Percentiles rank a stretch among this genome's conserved stretches.
These are phyloP conservation scores for Protobothrops flavoviridis DNA, from an alignment of 2,113 vertebrate species.

Conservation along the genomic window DNA sequence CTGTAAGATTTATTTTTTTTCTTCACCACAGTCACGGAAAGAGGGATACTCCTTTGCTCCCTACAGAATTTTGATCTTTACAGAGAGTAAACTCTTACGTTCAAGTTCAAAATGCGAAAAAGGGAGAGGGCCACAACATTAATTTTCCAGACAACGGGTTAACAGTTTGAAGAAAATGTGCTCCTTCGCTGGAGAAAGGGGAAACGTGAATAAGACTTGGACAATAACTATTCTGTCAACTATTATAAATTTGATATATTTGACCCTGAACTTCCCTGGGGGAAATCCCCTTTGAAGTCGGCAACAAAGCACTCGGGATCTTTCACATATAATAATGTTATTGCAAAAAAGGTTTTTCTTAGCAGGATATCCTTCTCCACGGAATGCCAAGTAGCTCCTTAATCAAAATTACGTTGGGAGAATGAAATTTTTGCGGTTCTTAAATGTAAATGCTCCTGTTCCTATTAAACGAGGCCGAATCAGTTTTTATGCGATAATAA, in stretches of 20 bases:
- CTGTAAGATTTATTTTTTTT: constrained; percentile 26
- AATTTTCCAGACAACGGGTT: neutral
- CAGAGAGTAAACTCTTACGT: neutral
- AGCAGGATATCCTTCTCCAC: neutral
- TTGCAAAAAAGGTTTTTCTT: neutral
- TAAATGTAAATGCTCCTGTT: neutral
- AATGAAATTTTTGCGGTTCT: neutral
- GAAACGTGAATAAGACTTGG: neutral
- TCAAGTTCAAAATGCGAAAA: neutral
- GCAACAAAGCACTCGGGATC: neutral
- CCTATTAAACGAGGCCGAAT: neutral
- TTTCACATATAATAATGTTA: neutral
- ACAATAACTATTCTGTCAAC: neutral
- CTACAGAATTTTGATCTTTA: neutral
- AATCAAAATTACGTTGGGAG: neutral
- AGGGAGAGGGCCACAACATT: neutral
- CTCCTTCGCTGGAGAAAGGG: neutral
- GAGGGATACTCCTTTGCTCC: neutral
- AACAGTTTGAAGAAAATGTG: neutral
- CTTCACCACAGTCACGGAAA: neutral
- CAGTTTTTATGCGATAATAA: neutral
- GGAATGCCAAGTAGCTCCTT: too few relatives aligned
- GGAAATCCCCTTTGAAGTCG: constrained; percentile 10
- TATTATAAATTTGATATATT: neutral
- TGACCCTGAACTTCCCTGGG: neutral